Evolutionary conservation across 2,113 vertebrate species (phyloP), one percentile per base, ranked within the genome.

Genomic region (Chelonoidis abingdonii): DNA sequence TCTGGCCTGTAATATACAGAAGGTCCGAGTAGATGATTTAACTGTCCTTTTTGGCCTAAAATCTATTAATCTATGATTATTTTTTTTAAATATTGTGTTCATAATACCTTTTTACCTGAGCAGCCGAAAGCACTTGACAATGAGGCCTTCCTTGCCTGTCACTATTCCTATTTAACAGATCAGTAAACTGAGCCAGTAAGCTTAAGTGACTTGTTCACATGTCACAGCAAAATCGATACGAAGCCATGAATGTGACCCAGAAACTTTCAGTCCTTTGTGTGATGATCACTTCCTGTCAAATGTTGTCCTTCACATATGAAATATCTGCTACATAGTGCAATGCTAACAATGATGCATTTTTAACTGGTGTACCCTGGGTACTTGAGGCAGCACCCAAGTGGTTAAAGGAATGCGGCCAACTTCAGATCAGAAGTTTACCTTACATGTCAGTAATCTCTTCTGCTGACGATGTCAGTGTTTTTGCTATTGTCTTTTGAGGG

Each of bases 371-470:
- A 24, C 31, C 38, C 24, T 27, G 10, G 5, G 22, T 76, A 47
- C 44, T 44, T 47, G 24, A 76, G 38, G 4, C 12, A 78, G 41
- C 24, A 44, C 24, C 11, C 52, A 11, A 80, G 47, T 76, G 10
- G 44, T 14, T 49, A 44, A 84, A 72, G 83, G 56, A 24, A 22
- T 87, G 12, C 80, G 80, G 24, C 14, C 12, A 29, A 19, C 80
- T 2, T 10, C 1, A 2, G 16, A 57, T 35, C 17, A 31, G 72
- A 47, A 57, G 49, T 11, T 38, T 88, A 4, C 0, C 75, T 6
- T 24, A 31, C 59, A 81, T 86, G 17, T 25, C 59, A 47, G 0
- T 29, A 52, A 13, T 29, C 41, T 72, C 65, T 38, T 50, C 31
- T 27, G 27, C 35, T 80, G 29, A 6, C 62, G 22, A 52, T 41